Evolutionary conservation across 2,888 invertebrate genomes (phyloP), one percentile per base, ranked within the genome.

Genomic region (Tiliacea citrago): DNA sequence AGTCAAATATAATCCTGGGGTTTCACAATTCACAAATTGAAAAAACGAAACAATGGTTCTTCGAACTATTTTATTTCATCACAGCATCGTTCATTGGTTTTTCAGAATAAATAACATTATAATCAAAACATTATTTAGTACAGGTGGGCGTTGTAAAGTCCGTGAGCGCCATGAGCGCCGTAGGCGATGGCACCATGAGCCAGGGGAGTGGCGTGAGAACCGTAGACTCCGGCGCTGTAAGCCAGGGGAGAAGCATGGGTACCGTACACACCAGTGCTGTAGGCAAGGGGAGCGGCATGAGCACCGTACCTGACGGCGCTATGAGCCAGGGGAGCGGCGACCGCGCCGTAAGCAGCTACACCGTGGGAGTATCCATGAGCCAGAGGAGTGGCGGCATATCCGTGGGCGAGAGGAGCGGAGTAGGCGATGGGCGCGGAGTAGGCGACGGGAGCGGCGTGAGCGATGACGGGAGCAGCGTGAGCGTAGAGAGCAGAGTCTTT

Each of bases 401-500:
- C 90, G 47, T 86, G 81, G n/a, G 85, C 87, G n/a, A 88, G 81
- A 45, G 82, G 68, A 62, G 82, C 57, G 42, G 87, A 87, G 75
- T 86, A 79, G 39, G 84, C 82, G 53, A 89, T 89, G 45, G 94
- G 91, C 75, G 94, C 93, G 35, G 87, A 87, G 75, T 86, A 79
- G n/a, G 84, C 83, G 35, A 89, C 88, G 47, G 94, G 91, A 75
- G 94, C 93, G 76, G 94, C 93, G 72, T 92, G 87, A 77, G 92
- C 88, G 82, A 93, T 92, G 77, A 92, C 86, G 67, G 89, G 90
- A 58, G 92, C 91, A 62, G 90, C 89, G 71, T 91, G 90, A 62
- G 90, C 90, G 73, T 91, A 84, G 68, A 88, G 86, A 49, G 90
- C 88, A 58, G 97, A 96, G 90, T 96, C 96, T 83, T 95, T 96